Conservation (phyloP, 2,113 vertebrate species). For the Uria lomvia region DNA sequence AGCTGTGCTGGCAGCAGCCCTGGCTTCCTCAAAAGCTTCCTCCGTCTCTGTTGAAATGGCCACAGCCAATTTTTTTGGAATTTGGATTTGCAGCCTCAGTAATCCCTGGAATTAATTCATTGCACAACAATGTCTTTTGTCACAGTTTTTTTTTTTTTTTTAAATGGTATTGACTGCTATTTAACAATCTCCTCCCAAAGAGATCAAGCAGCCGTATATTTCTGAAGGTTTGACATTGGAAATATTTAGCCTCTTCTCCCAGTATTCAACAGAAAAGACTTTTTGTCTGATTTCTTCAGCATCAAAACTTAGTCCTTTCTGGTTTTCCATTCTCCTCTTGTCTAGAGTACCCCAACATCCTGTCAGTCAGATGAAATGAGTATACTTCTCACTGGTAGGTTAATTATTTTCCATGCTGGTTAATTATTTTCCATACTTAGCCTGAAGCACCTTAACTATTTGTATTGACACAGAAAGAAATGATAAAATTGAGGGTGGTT, state of each 20-base stretch:
- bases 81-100: background rate
- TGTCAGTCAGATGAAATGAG: background rate
- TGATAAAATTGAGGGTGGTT: background rate
- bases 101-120: background rate
- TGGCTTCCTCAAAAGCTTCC: background rate
- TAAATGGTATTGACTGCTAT: background rate
- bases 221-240: background rate
- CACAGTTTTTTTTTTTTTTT: background rate
- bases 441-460: background rate
- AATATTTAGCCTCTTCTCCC: background rate
- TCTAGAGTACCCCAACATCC: background rate
- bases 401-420: slow-evolving; percentile 6
- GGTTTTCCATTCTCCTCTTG: background rate
- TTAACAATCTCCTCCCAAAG: background rate
- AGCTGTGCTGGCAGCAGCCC: background rate
- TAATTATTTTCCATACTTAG: background rate
- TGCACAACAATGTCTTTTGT: background rate
- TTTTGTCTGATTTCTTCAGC: background rate
- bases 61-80: background rate
- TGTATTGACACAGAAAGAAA: background rate
- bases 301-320: background rate
- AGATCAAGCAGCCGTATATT: background rate
- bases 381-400: background rate
- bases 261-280: background rate
- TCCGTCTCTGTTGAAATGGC: background rate